A percentile compares a stretch with the other conserved stretches of the same genome.
These are phyloP conservation scores for Drosophila anomelani DNA, from an alignment of 2,888 invertebrate genomes.

Conservation along the genomic window DNA sequence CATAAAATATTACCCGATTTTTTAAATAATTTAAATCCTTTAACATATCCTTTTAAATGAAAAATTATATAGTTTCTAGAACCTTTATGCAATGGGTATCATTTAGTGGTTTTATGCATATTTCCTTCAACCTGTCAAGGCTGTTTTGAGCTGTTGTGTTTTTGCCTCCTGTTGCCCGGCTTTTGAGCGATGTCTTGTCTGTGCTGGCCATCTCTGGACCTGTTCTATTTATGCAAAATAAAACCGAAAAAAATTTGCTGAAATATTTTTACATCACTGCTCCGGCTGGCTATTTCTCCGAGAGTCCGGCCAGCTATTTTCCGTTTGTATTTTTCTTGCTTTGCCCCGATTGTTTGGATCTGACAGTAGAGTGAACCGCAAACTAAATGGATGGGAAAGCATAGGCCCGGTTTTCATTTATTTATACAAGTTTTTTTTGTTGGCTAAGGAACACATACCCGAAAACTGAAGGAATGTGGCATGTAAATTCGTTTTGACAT, in stretches of 20 bases:
- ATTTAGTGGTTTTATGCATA: background rate
- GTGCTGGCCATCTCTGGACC: slow-evolving; percentile 31
- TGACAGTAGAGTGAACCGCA: slow-evolving; percentile 50
- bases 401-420: slow-evolving; percentile 36
- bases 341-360: slow-evolving; percentile 27
- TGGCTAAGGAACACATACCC: background rate
- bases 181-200: slow-evolving; percentile 47
- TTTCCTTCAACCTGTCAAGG: slow-evolving; percentile 10
- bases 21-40: accelerated
- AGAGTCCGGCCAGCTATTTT: slow-evolving; percentile 55
- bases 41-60: accelerated
- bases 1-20: background rate
- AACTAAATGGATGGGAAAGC: slow-evolving; percentile 42
- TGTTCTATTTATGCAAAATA: slow-evolving; percentile 16
- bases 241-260: slow-evolving; percentile 9
- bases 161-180: slow-evolving; percentile 21
- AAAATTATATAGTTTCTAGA: background rate
- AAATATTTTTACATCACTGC: slow-evolving; percentile 56
- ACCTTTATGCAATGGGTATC: background rate
- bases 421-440: background rate
- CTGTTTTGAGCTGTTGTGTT: slow-evolving; percentile 15
- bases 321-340: slow-evolving; percentile 46
- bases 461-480: slow-evolving; percentile 43
- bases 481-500: slow-evolving; percentile 64
- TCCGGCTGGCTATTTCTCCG: slow-evolving; percentile 19